Percentiles rank a stretch among this genome's conserved stretches.
These are phyloP conservation scores for Chroicocephalus ridibundus DNA, from an alignment of 2,113 vertebrate genomes.

Conservation along the genomic window DNA sequence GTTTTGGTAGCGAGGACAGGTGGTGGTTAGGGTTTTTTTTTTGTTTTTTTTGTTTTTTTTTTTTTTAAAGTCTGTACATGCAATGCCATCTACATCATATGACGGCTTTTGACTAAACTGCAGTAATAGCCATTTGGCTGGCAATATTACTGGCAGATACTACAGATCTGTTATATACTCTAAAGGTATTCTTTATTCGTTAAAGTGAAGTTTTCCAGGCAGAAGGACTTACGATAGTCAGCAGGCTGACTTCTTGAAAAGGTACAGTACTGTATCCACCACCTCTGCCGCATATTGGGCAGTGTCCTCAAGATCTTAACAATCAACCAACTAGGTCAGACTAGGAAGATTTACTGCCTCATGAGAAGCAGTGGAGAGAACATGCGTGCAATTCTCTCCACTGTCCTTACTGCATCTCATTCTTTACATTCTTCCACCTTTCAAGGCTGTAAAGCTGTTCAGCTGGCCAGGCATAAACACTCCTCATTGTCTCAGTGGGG, in stretches of 20 bases:
- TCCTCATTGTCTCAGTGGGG: background rate
- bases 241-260: background rate
- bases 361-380: background rate
- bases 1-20: accelerated
- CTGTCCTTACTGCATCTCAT: background rate
- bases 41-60: no score
- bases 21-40: no score
- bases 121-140: background rate
- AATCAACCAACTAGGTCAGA: background rate
- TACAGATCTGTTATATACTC: background rate
- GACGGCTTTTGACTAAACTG: background rate
- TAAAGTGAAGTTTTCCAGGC: background rate
- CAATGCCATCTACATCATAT: background rate
- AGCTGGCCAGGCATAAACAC: background rate
- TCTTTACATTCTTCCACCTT: slow-evolving; percentile 24
- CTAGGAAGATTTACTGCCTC: background rate
- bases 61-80: background rate
- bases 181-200: background rate
- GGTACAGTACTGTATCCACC: background rate
- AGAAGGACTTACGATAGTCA: background rate
- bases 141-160: background rate
- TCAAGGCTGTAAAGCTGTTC: background rate
- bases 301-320: background rate
- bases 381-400: background rate
- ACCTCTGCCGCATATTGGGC: background rate